phyloP scores from a whole-genome alignment of 2,888 invertebrate species.

The Sylvicola cinctus region DNA sequence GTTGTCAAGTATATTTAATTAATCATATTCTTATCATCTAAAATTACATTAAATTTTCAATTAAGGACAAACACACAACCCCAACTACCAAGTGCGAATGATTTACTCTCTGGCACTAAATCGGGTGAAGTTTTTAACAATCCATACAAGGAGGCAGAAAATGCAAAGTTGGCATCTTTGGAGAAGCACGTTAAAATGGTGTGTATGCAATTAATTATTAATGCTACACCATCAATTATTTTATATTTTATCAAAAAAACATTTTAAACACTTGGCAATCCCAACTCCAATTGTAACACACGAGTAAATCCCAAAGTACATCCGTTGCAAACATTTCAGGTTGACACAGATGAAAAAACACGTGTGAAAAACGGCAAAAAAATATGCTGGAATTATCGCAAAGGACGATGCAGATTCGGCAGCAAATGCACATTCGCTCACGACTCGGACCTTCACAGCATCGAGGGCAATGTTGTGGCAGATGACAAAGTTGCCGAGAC shows the following conservation, averaged over 20 bases:
- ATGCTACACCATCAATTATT: not conserved
- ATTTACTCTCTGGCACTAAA: conserved; percentile 12
- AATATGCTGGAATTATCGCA: conserved; percentile 84
- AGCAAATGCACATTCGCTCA: conserved; percentile 85
- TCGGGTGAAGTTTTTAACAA: conserved; percentile 48
- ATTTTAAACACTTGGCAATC: no score
- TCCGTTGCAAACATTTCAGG: conserved; percentile 22
- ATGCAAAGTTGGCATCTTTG: conserved; percentile 64
- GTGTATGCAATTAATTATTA: conserved; percentile 11
- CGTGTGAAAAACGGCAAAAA: conserved; percentile 68
- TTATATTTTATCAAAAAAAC: no score
- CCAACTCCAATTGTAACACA: no score
- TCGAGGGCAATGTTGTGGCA: not conserved
- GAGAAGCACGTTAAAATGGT: conserved; percentile 91
- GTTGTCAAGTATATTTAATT: no score
- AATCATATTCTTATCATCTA: no score
- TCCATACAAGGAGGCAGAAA: conserved; percentile 69
- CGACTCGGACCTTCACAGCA: conserved; percentile 59
- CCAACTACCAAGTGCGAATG: conserved; percentile 17
- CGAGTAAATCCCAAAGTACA: conserved; percentile 30
- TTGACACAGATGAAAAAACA: conserved; percentile 46
- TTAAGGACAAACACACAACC: conserved; percentile 2
- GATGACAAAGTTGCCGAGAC: not conserved
- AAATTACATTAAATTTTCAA: no score
- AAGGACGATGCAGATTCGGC: conserved; percentile 76